phyloP scores from a whole-genome alignment of 2,113 vertebrate species.

The Bettongia penicillata region DNA sequence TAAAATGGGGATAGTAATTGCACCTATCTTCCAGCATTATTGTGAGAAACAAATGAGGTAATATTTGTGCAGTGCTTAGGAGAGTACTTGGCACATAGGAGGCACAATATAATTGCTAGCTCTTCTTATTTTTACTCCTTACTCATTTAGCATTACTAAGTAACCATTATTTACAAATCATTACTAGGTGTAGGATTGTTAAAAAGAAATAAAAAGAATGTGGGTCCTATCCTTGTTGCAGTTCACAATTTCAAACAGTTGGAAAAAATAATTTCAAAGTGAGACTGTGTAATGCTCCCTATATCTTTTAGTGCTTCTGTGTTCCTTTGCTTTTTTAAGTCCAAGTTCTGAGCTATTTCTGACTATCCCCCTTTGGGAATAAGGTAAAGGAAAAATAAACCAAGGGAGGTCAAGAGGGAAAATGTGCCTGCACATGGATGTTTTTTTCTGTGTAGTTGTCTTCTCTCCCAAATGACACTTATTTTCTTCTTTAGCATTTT shows the following conservation, averaged over 20 bases:
- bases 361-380: background rate
- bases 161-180: background rate
- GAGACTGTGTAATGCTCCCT: background rate
- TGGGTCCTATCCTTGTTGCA: background rate
- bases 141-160: background rate
- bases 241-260: background rate
- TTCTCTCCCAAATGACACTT: background rate
- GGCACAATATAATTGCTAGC: background rate
- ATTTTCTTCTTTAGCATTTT: too few relatives aligned
- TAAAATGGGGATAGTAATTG: background rate
- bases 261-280: background rate
- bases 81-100: background rate
- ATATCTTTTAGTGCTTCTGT: background rate
- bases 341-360: background rate
- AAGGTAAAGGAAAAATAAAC: background rate
- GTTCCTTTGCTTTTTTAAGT: background rate
- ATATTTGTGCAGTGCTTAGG: background rate
- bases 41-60: background rate
- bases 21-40: background rate
- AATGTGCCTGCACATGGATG: background rate
- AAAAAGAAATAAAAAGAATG: background rate
- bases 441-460: background rate
- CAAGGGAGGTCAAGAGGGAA: background rate
- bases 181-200: background rate
- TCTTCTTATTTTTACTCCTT: background rate